These are phyloP conservation scores for Pachyuromys duprasi DNA, from an alignment of 2,797 vertebrate genomes.

Conservation along the genomic window DNA sequence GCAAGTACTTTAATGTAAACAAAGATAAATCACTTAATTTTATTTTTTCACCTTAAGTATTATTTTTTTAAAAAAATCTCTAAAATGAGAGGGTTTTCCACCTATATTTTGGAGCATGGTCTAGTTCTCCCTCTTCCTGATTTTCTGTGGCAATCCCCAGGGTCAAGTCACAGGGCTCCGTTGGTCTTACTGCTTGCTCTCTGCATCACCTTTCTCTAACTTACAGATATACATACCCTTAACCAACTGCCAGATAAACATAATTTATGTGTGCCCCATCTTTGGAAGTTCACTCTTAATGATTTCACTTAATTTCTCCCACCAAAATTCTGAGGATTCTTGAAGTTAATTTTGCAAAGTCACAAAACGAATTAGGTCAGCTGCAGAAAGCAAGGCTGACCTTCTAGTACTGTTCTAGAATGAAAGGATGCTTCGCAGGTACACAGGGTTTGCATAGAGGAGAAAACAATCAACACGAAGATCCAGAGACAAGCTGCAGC, in stretches of 20 bases:
- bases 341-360: conserved; percentile 9
- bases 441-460: neutral
- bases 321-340: neutral
- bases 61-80: neutral
- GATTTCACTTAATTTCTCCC: neutral
- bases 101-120: neutral
- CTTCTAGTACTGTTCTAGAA: neutral
- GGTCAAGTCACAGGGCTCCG: neutral
- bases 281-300: neutral
- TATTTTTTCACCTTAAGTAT: conserved; percentile 43
- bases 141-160: neutral
- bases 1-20: conserved; percentile 81
- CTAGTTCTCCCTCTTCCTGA: neutral
- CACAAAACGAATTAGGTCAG: neutral
- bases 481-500: neutral
- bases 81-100: neutral
- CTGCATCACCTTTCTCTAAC: neutral
- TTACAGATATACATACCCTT: neutral
- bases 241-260: neutral
- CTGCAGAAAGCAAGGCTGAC: neutral
- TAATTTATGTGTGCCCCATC: neutral
- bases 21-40: conserved; percentile 76
- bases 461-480: neutral
- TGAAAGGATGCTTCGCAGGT: neutral
- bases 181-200: neutral